These are phyloP conservation scores for Zaprionus vittiger DNA, from an alignment of 1,140 invertebrate species.

Conservation along the genomic window DNA sequence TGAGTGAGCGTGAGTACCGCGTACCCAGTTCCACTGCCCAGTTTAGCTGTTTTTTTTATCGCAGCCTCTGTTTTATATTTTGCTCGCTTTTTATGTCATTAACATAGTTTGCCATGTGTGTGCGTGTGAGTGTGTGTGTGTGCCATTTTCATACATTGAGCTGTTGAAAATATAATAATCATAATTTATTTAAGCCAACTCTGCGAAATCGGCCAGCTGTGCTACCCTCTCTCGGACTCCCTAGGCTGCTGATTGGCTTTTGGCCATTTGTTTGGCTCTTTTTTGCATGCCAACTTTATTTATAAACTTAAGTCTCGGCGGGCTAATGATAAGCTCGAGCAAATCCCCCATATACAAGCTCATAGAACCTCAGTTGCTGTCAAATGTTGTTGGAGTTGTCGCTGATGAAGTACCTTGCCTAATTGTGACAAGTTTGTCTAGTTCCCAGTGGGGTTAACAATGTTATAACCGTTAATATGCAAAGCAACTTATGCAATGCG, in stretches of 20 bases:
- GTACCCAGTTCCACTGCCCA: conserved; percentile 33
- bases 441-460: conserved; percentile 10
- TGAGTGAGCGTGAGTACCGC: not conserved
- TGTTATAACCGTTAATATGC: conserved; percentile 11
- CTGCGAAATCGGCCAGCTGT: conserved; percentile 56
- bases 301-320: conserved; percentile 18
- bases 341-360: not conserved
- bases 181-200: conserved; percentile 61
- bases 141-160: conserved; percentile 48
- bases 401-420: conserved; percentile 16
- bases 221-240: not conserved
- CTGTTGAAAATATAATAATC: conserved; percentile 77
- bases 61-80: conserved; percentile 45
- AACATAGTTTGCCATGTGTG: conserved; percentile 63
- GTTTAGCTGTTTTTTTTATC: conserved; percentile 53
- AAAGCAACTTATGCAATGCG: conserved; percentile 14
- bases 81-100: conserved; percentile 72
- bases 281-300: conserved; percentile 49
- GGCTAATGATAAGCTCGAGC: conserved; percentile 47
- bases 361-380: conserved; percentile 17
- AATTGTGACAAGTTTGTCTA: conserved; percentile 49
- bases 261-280: conserved; percentile 42
- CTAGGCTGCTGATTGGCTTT: not conserved
- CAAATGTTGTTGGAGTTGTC: conserved; percentile 19
- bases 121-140: conserved; percentile 17